Evolutionary conservation across 2,113 vertebrate species (phyloP).

Genomic region (Embiotoca jacksoni): DNA sequence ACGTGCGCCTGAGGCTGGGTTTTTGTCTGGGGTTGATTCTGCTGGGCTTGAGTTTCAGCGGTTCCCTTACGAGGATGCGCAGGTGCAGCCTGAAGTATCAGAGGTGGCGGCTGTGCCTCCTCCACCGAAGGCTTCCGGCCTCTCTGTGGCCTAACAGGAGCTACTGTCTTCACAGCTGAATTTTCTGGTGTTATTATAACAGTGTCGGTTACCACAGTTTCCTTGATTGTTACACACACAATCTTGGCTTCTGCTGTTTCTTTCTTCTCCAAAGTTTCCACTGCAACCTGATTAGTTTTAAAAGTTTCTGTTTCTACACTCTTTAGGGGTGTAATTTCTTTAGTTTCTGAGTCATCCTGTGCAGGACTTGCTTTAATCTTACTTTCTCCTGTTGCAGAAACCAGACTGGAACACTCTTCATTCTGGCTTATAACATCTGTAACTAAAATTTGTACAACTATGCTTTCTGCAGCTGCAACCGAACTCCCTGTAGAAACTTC

Average conservation of each 20-base stretch:
- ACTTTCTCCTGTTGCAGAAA: conserved; percentile 8
- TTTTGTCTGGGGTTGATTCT: conserved; percentile 36
- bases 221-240: conserved; percentile 48
- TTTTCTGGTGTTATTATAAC: conserved; percentile 32
- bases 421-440: conserved; percentile 20
- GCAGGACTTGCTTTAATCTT: neutral
- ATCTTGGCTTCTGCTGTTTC: conserved; percentile 36
- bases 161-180: conserved; percentile 43
- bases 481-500: conserved; percentile 43
- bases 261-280: conserved; percentile 42
- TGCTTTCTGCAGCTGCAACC: conserved; percentile 30
- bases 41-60: conserved; percentile 62
- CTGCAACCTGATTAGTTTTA: conserved; percentile 13
- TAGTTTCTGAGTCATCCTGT: conserved; percentile 44
- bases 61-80: conserved; percentile 56
- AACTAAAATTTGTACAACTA: conserved; percentile 19
- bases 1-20: conserved; percentile 33
- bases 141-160: conserved; percentile 76
- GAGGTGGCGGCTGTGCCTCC: conserved; percentile 45
- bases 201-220: conserved; percentile 35
- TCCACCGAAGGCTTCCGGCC: conserved; percentile 65
- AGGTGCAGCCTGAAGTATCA: conserved; percentile 60
- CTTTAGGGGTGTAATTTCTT: conserved; percentile 22
- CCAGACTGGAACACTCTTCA: conserved; percentile 6
- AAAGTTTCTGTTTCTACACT: conserved; percentile 24